Evolutionary conservation across 2,113 vertebrate species (phyloP), one percentile per base, ranked within the genome.

Genomic region (Jacana jacana): DNA sequence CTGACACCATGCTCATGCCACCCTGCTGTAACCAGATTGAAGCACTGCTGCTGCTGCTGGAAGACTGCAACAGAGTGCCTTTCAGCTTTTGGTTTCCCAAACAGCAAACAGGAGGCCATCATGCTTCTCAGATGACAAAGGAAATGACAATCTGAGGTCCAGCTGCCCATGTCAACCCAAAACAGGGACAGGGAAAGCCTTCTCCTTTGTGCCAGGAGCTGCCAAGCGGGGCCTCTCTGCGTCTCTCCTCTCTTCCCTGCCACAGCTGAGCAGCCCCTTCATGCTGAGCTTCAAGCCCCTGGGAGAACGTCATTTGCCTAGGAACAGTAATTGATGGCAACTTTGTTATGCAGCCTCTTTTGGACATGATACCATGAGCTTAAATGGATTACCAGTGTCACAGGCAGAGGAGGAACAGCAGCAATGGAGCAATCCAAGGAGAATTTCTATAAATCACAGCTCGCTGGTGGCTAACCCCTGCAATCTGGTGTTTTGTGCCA

Each of bases 221-320:
- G 35, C 28, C 31, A 24, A n/a, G 15, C 10, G 15, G 44, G 23
- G 39, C 23, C 12, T 37, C 9, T 28, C 48, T 76, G 27, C 19
- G n/a, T 7, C 58, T 54, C 17, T 10, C 9, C 10, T 8, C 20
- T n/a, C 46, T 57, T 51, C 28, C 28, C 25, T 4, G 2, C 7
- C 1, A 2, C 0, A 0, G 10, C 66, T 42, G 19, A 28, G 27
- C 40, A 91, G 40, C 27, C 57, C 13, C 22, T 25, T 90, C n/a
- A 28, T 44, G 52, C 24, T 68, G 30, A 69, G 24, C 23, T 72
- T 72, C 44, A 85, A 44, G 23, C 6, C 13, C 10, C 25, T 39
- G 33, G 23, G 25, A 49, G 11, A 76, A 22, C 11, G 37, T 6
- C 6, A 10, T 57, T 68, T 88, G 49, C 44, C 86, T 73, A 40